Evolutionary conservation across 2,888 invertebrate genomes (phyloP), one percentile per base, ranked within the genome.

Genomic region (Parascotia fuliginaria): DNA sequence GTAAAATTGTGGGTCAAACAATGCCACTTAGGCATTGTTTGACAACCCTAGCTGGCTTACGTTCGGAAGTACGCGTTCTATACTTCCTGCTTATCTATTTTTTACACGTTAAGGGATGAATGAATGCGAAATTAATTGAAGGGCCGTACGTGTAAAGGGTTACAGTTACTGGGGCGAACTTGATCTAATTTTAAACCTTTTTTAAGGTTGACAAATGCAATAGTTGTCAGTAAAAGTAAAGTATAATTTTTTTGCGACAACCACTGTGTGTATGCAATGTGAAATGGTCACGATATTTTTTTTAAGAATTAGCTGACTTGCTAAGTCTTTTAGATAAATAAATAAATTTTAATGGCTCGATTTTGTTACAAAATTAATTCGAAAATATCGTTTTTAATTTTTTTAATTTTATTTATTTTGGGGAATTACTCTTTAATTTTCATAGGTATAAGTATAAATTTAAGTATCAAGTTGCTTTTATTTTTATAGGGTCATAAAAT

Each of bases 91-190:
- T 75, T 81, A 73, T 81, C 79, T 80, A 77, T 80, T 81, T 83
- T 83, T 83, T 81, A 66, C 67, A 57, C 57, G 63, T 57, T 70
- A 75, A 79, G 83, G 83, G 81, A 79, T 76, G 75, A 70, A 83
- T 87, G 83, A 88, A 90, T 89, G 83, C 79, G 80, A 83, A 84
- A 86, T 88, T 89, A 89, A 89, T 88, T 87, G 83, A 79, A 85
- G 89, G 87, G 85, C 77, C 71, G 70, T 78, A 68, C 69, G 44
- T 51, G 52, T 60, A 68, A 77, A 82, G 84, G 85, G 83, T 80
- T 71, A 63, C 65, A 61, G 70, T 74, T 74, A 73, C 73, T 76
- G 74, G 79, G 78, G 80, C 69, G 66, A 73, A 70, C 13, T 42
- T 48, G 42, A 52, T 59, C 49, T 12, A 41, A 36, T 57, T 59